These are phyloP conservation scores for Sarcophaga peregrina DNA, from an alignment of 1,140 invertebrate species.

Conservation along the genomic window DNA sequence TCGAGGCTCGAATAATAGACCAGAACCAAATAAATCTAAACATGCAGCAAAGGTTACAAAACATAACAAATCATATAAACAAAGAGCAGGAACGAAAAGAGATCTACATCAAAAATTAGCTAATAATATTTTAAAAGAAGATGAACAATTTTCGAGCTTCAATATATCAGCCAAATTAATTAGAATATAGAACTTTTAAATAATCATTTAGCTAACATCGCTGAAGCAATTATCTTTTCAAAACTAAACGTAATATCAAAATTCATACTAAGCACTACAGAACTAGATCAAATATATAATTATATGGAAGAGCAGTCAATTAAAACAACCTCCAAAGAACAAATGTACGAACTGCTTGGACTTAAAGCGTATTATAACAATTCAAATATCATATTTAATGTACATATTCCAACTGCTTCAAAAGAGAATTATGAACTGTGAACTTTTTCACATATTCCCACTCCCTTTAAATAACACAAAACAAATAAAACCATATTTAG, in stretches of 20 bases:
- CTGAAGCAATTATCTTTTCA: neutral
- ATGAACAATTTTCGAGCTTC: neutral
- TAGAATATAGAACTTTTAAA: neutral
- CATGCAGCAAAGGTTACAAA: too few species aligned
- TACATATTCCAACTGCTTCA: conserved; percentile 19
- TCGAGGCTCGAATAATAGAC: too few species aligned
- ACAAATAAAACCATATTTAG: too few species aligned
- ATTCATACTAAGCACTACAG: conserved; percentile 3
- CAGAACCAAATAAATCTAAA: too few species aligned
- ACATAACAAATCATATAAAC: too few species aligned
- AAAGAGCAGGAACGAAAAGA: neutral
- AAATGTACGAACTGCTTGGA: conserved; percentile 34
- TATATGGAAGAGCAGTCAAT: neutral
- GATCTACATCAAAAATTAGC: neutral
- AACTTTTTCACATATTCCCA: too few species aligned
- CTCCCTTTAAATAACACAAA: too few species aligned
- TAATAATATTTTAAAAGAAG: neutral
- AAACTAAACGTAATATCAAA: neutral
- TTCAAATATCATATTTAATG: conserved; percentile 43
- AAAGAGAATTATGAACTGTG: neutral
- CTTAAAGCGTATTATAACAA: conserved; percentile 38
- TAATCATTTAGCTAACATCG: neutral
- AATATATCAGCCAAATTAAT: conserved; percentile 28
- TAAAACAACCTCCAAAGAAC: neutral
- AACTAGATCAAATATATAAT: neutral